phyloP scores from a whole-genome alignment of 2,113 vertebrate species.

The Chionis minor region DNA sequence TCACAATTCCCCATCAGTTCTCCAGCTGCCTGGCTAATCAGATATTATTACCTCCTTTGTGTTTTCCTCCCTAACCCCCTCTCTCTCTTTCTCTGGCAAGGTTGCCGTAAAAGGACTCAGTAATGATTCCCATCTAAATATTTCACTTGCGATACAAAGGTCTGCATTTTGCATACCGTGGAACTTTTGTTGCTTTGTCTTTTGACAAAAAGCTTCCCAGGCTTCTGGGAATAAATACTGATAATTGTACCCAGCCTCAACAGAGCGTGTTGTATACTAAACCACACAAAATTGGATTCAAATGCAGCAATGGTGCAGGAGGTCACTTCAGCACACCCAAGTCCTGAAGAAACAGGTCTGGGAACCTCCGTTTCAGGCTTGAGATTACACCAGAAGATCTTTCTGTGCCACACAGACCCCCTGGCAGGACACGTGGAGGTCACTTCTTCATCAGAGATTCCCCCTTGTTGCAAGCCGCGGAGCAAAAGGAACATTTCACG shows the following conservation, averaged over 20 bases:
- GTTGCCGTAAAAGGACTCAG: constrained; percentile 64
- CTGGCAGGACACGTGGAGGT: accelerated
- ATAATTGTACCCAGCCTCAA: constrained; percentile 11
- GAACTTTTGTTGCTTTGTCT: constrained; percentile 54
- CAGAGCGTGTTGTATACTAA: not conserved
- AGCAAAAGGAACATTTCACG: not conserved
- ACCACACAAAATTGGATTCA: not conserved
- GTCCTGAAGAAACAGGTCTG: not conserved
- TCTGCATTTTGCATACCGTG: constrained; percentile 54
- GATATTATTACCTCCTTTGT: constrained; percentile 72
- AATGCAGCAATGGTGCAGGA: not conserved
- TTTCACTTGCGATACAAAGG: constrained; percentile 72
- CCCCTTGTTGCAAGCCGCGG: not conserved
- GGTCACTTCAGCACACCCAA: not conserved
- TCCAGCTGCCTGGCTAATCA: constrained; percentile 74
- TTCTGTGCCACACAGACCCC: not conserved
- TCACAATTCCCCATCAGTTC: constrained; percentile 68
- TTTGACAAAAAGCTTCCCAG: constrained; percentile 21
- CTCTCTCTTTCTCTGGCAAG: constrained; percentile 59
- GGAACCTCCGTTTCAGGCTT: not conserved
- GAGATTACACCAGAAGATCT: not conserved
- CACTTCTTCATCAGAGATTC: not conserved
- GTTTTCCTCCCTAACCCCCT: constrained; percentile 38
- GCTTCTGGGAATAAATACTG: constrained; percentile 55
- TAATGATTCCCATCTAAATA: constrained; percentile 74